phyloP scores from a whole-genome alignment of 2,797 vertebrate genomes.

The Stomatorhinus walkeri region DNA sequence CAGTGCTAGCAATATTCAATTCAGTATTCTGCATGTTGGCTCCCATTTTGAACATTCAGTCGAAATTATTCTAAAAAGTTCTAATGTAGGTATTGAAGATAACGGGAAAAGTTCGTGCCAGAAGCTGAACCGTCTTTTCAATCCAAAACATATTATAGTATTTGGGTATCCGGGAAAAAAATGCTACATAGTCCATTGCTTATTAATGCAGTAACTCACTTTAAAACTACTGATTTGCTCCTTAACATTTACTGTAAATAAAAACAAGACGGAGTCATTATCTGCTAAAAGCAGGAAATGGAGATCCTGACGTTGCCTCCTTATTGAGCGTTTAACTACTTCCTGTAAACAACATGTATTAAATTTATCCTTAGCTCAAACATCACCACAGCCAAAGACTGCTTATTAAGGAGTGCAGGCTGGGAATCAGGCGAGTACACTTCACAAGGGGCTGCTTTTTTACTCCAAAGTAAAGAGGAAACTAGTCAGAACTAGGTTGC shows the following conservation, averaged over 20 bases:
- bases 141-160: not conserved
- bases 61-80: not conserved
- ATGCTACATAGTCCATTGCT: not conserved
- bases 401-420: not conserved
- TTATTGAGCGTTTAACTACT: slow-evolving; percentile 2
- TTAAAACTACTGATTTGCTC: not conserved
- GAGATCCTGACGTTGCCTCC: not conserved
- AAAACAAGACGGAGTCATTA: not conserved
- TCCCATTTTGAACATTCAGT: not conserved
- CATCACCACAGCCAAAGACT: not conserved
- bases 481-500: not conserved
- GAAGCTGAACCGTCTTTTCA: not conserved
- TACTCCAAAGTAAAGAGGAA: not conserved
- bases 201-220: not conserved
- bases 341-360: not conserved
- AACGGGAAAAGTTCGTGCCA: not conserved
- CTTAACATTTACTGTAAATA: not conserved
- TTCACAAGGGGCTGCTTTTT: not conserved
- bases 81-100: not conserved
- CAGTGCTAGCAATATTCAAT: not conserved
- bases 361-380: not conserved
- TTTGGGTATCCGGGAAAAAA: not conserved
- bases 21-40: not conserved
- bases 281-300: not conserved
- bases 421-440: not conserved